phyloP scores from a whole-genome alignment of 2,797 vertebrate species.

The Schizothorax lantsangensis region DNA sequence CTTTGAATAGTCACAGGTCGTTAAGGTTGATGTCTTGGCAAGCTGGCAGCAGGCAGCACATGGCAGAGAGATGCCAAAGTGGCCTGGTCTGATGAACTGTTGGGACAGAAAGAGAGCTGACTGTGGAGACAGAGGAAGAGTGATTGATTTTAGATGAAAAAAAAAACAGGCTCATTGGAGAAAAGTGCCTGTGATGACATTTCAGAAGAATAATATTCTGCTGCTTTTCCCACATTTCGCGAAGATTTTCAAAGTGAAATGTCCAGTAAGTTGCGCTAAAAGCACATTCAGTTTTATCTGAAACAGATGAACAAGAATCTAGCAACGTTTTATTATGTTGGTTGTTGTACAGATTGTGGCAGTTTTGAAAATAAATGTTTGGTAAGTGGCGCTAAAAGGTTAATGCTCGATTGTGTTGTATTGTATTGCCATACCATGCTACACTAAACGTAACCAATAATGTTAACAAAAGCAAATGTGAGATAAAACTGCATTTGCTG shows the following conservation, averaged over 20 bases:
- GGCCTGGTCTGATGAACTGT: not conserved
- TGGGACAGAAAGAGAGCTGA: not conserved
- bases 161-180: not conserved
- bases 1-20: conserved; percentile 50
- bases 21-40: conserved; percentile 36
- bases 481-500: not conserved
- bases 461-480: not conserved
- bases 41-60: not conserved
- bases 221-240: not conserved
- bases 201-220: not conserved
- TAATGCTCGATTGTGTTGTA: not conserved
- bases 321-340: not conserved
- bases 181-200: not conserved
- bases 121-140: not conserved
- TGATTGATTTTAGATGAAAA: not conserved
- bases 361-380: not conserved
- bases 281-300: not conserved
- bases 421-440: not conserved
- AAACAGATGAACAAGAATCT: not conserved
- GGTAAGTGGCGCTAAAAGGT: not conserved
- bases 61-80: not conserved
- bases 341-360: not conserved
- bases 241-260: not conserved
- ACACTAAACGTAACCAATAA: not conserved
- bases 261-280: not conserved